Base-by-base conservation (phyloP, 1,140 invertebrate species). In the Cotesia typhae region DNA sequence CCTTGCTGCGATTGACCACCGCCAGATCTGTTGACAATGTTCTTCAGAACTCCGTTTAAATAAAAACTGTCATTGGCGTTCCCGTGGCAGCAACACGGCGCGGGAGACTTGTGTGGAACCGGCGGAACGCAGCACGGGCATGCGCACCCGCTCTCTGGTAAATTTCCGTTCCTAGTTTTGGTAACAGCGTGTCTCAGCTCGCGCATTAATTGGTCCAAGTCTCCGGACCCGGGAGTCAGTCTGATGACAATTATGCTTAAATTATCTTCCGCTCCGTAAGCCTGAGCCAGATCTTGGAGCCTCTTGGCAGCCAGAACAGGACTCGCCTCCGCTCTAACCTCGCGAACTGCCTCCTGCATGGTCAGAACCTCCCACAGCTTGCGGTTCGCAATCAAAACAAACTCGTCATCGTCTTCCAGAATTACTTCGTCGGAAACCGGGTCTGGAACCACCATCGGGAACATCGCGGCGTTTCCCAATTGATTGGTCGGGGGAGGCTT, bases 231-330 rank as follows among this genome's bases (percentile, higher is more conserved):
- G 5, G 89, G 83, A 69, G 90, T 90, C 73, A 95, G 90, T 68
- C 92, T 86, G 4, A 95, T 87, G 0, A 95, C 91, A 17, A 95
- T 89, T 14, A 95, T 89, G 71, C 93, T 95, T 1, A 95, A 80
- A 83, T 94, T 95, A 69, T 94, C 92, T 77, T 93, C 92, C 4
- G 92, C 92, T 0, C 93, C 93, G 80, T 95, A 94, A 76, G 93
- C 92, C 83, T 95, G 94, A 2, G 93, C 93, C 38, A 95, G 85
- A 84, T 95, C 93, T 81, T 95, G 92, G 35, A 95, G 85, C 53
- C 93, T 87, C 81, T 95, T 95, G 0, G 94, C 94, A 3, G 93
- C 93, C 60, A 94, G 79, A 70, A 94, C 91, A 5, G 93, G 91
- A 83, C 92, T 94, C 7, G 90, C 90, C 81, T 93, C 92, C 10